Evolutionary conservation across 2,888 invertebrate species (phyloP).

Genomic region (Zaprionus obscuricornis): DNA sequence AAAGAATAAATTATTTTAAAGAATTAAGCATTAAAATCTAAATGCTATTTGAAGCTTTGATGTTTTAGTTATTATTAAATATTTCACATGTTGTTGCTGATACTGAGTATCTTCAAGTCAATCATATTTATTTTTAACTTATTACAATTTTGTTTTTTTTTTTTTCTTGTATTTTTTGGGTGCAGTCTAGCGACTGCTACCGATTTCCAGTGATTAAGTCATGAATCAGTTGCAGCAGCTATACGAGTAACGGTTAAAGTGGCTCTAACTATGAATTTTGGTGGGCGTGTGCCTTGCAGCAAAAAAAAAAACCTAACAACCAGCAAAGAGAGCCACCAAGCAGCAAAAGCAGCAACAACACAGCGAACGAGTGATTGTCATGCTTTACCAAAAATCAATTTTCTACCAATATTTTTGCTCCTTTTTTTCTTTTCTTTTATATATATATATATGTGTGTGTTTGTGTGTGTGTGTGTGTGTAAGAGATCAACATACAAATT

Average conservation of each 20-base stretch:
- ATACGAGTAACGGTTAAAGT: slow-evolving; percentile 58
- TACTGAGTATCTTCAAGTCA: too few species aligned
- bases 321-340: slow-evolving; percentile 6
- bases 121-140: too few species aligned
- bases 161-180: slow-evolving; percentile 53
- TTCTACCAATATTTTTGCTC: slow-evolving; percentile 54
- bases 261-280: slow-evolving; percentile 69
- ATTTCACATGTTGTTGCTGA: too few species aligned
- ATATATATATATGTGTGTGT: slow-evolving; percentile 1
- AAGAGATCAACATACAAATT: slow-evolving; percentile 43
- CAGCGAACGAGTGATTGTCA: slow-evolving; percentile 66
- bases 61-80: too few species aligned
- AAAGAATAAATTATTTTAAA: too few species aligned
- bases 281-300: slow-evolving; percentile 74
- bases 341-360: slow-evolving; percentile 5
- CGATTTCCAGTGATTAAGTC: slow-evolving; percentile 74
- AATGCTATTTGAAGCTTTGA: too few species aligned
- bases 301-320: too few species aligned
- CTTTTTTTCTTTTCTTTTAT: slow-evolving; percentile 7
- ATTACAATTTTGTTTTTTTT: slow-evolving; percentile 11
- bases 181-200: slow-evolving; percentile 65
- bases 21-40: too few species aligned
- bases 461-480: slow-evolving; percentile 1
- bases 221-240: slow-evolving; percentile 69
- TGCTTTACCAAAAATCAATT: slow-evolving; percentile 71